phyloP scores from a whole-genome alignment of 1,140 invertebrate species.

The Lepidotrigona ventralis region DNA sequence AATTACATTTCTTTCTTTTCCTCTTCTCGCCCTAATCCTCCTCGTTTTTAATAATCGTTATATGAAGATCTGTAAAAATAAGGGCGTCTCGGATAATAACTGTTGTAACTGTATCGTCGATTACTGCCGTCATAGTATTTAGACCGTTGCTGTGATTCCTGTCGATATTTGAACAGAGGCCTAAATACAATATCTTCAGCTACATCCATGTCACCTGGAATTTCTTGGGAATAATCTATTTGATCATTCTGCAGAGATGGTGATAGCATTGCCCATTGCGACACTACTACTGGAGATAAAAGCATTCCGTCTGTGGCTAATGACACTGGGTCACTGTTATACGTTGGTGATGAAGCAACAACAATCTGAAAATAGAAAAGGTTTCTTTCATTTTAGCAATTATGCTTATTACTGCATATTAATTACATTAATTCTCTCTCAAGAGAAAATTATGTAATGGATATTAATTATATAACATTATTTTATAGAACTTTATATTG shows the following conservation, averaged over 20 bases:
- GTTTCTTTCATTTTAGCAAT: not conserved
- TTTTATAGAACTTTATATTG: not conserved
- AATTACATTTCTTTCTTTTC: not conserved
- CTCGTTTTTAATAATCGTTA: constrained; percentile 43
- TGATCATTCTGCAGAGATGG: constrained; percentile 5
- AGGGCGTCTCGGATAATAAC: constrained; percentile 47
- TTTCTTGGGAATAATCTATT: constrained; percentile 12
- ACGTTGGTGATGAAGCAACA: not conserved
- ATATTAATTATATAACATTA: not conserved
- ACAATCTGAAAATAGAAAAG: not conserved
- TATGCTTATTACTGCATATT: not conserved
- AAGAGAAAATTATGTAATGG: not conserved
- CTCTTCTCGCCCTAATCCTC: not conserved
- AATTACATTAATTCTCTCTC: not conserved
- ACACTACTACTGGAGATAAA: not conserved
- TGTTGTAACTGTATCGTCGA: constrained; percentile 37
- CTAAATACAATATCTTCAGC: constrained; percentile 77
- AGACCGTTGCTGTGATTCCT: constrained; percentile 64
- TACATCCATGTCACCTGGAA: constrained; percentile 73
- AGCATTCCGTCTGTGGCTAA: not conserved
- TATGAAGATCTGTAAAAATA: constrained; percentile 48
- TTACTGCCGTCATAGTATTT: constrained; percentile 47
- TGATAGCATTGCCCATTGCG: constrained; percentile 4
- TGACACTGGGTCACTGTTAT: not conserved
- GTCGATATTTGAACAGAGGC: constrained; percentile 74